These are phyloP conservation scores for Drosophila melanosoma DNA, from an alignment of 2,888 invertebrate species.

Conservation along the genomic window DNA sequence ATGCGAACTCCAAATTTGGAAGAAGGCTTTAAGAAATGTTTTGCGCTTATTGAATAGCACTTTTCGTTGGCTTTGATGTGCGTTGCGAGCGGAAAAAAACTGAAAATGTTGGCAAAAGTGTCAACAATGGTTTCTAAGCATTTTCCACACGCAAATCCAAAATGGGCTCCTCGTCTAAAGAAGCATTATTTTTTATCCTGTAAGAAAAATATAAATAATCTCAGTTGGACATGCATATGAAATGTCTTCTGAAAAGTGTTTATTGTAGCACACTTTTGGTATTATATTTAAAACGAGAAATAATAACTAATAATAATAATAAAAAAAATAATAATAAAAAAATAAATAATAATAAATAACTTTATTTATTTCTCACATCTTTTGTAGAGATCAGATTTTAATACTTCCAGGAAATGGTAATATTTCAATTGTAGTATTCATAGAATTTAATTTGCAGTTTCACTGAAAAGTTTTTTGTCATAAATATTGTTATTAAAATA, in stretches of 20 bases:
- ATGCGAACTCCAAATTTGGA: slow-evolving; percentile 2
- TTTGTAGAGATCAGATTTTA: not conserved
- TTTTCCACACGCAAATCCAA: slow-evolving; percentile 10
- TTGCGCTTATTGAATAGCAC: slow-evolving; percentile 44
- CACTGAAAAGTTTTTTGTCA: not conserved
- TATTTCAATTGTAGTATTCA: not conserved
- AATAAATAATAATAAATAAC: too few relatives aligned
- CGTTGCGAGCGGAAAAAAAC: not conserved
- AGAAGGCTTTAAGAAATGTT: slow-evolving; percentile 63
- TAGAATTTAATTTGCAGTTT: not conserved
- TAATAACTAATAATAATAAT: too few relatives aligned
- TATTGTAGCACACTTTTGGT: slow-evolving; percentile 14
- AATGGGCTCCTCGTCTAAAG: slow-evolving; percentile 23
- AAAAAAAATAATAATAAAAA: too few relatives aligned
- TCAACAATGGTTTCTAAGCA: slow-evolving; percentile 16
- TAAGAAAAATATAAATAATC: not conserved
- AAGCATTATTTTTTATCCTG: not conserved
- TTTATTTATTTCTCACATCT: not conserved
- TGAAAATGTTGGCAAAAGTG: not conserved
- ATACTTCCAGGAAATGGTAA: not conserved
- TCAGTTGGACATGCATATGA: not conserved
- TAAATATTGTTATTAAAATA: not conserved
- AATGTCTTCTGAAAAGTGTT: not conserved
- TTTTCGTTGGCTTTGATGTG: slow-evolving; percentile 45
- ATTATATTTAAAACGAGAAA: not conserved